Base-by-base conservation (phyloP, 2,113 vertebrate genomes). In the Alaudala cheleensis region DNA sequence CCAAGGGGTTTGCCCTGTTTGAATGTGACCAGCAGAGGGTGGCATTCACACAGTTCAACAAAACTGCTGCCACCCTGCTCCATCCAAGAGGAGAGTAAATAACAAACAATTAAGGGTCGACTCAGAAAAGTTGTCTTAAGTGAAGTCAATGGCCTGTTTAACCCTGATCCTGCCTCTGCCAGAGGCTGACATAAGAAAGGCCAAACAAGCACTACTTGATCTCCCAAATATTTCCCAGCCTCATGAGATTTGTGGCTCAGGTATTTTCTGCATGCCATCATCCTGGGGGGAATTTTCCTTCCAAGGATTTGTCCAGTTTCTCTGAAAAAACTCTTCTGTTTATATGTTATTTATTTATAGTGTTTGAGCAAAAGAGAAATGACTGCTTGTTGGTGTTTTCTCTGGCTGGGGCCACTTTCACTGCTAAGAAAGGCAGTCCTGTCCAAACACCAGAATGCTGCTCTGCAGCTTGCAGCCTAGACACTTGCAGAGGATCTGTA, bases 271-370 rank as follows among this genome's bases (percentile, higher is more conserved):
- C 39, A 19, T 86, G 51, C 56, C n/a, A 26, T 70, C 26, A 42
- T 45, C 29, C 77, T 34, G 9, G 39, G 29, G 64, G 34, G 14
- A 86, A 33, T 65, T 91, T 54, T 87, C 82, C 58, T 56, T 71
- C 71, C 44, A 51, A 67, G 34, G 72, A 40, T 60, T 51, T 45
- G 7, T 65, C 34, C 70, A 45, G 28, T 56, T 81, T 42, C 61
- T 71, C 78, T 79, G 82, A 79, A 91, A 87, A 89, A 91, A 44
- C 25, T 31, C 12, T 57, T 78, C 57, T 92, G 56, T 90, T 94
- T 86, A 45, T 39, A 44, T 11, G 33, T 4, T 26, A 54, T n/a
- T 92, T 86, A 77, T 86, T 95, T 90, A 65, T 34, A 67, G 84
- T 54, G 31, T 58, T 51, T 33, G 60, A 91, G 45, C 54, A 58